These are phyloP conservation scores for Chaetodon trifasciatus DNA, from an alignment of 2,797 vertebrate species.

Conservation along the genomic window DNA sequence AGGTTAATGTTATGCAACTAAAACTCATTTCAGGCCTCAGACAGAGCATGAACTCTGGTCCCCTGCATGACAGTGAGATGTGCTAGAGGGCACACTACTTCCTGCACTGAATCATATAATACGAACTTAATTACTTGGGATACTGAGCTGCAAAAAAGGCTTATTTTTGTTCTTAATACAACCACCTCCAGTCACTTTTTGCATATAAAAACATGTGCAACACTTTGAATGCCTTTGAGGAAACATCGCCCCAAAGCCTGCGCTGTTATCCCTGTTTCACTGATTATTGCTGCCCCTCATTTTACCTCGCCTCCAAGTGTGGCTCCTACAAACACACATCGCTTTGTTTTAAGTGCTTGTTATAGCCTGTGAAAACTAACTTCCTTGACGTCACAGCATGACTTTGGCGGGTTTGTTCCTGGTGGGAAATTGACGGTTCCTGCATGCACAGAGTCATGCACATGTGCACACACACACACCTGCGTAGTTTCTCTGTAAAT, in stretches of 20 bases:
- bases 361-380: not conserved
- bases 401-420: not conserved
- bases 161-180: not conserved
- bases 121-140: not conserved
- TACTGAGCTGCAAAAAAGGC: not conserved
- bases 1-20: not conserved
- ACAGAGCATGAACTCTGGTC: not conserved
- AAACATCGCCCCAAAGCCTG: too few relatives aligned
- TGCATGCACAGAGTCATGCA: slow-evolving; percentile 3
- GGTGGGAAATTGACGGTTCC: not conserved
- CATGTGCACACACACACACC: slow-evolving; percentile 77
- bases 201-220: not conserved
- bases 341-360: not conserved
- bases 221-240: not conserved
- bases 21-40: not conserved
- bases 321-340: not conserved
- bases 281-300: not conserved
- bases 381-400: not conserved
- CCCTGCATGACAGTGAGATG: not conserved
- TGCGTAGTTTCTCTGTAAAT: slow-evolving; percentile 95
- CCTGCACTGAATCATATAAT: not conserved
- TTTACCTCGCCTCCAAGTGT: not conserved
- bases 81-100: not conserved
- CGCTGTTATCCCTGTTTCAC: not conserved
- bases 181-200: not conserved